A percentile compares a stretch with the other conserved stretches of the same genome.
phyloP scores from a whole-genome alignment of 2,113 vertebrate species.

The Chionomys nivalis region DNA sequence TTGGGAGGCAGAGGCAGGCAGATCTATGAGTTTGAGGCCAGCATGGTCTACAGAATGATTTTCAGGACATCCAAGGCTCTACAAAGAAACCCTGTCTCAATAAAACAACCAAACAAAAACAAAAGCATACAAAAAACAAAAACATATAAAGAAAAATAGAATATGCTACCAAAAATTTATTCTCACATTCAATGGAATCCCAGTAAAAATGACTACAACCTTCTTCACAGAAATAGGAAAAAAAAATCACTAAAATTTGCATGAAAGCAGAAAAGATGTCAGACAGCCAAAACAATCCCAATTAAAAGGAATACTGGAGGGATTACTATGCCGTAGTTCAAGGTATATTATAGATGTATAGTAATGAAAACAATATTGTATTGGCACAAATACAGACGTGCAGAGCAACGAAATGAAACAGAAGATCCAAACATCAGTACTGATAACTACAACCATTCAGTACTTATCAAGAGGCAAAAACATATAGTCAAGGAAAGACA shows the following conservation, averaged over 20 bases:
- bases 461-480: background rate
- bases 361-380: background rate
- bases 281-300: background rate
- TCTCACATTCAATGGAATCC: background rate
- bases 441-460: background rate
- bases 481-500: background rate
- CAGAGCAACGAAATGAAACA: background rate
- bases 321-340: background rate
- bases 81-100: background rate
- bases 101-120: background rate
- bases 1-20: background rate
- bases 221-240: background rate
- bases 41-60: background rate
- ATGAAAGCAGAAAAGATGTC: background rate
- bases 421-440: background rate
- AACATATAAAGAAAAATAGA: background rate
- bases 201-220: background rate
- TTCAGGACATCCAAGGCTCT: background rate
- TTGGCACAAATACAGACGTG: background rate
- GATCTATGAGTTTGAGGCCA: background rate
- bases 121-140: background rate
- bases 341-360: background rate
- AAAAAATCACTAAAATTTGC: background rate
- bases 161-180: background rate
- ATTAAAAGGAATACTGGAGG: background rate